A percentile compares a stretch with the other conserved stretches of the same genome.
These are phyloP conservation scores for Miniopterus natalensis DNA, from an alignment of 2,113 vertebrate genomes.

Conservation along the genomic window DNA sequence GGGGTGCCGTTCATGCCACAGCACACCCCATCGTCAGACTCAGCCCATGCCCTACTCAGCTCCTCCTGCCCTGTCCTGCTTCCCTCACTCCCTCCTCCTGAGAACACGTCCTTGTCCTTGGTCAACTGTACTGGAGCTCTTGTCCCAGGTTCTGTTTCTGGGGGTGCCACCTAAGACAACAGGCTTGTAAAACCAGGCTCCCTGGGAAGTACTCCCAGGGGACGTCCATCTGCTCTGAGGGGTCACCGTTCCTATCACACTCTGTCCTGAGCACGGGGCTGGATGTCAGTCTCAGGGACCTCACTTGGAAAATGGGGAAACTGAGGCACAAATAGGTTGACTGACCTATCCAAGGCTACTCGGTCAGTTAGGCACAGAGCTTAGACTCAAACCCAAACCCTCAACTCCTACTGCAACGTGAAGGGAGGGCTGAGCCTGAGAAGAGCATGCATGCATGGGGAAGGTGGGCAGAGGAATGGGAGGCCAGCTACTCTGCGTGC, in stretches of 20 bases:
- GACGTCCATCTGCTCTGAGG: rapidly evolving
- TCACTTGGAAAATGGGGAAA: background rate
- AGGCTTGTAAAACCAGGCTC: background rate
- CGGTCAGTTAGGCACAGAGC: background rate
- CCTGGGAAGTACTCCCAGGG: background rate
- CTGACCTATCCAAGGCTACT: no score
- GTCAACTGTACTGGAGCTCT: background rate
- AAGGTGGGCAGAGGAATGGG: background rate
- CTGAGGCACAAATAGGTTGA: background rate
- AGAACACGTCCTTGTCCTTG: rapidly evolving
- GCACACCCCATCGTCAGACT: rapidly evolving
- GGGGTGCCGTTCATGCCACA: rapidly evolving
- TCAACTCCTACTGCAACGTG: no score
- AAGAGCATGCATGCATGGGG: rapidly evolving
- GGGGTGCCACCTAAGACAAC: rapidly evolving
- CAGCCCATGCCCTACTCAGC: rapidly evolving
- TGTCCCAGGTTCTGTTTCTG: rapidly evolving
- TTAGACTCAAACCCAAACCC: background rate
- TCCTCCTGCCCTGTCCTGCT: rapidly evolving
- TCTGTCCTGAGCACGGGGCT: background rate
- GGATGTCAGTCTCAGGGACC: background rate
- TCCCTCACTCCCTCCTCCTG: no score
- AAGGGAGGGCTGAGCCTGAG: background rate
- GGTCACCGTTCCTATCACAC: rapidly evolving
- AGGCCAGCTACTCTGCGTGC: background rate